Evolutionary conservation across 1,140 invertebrate genomes (phyloP), one percentile per base, ranked within the genome.

Genomic region (Eueides isabella): DNA sequence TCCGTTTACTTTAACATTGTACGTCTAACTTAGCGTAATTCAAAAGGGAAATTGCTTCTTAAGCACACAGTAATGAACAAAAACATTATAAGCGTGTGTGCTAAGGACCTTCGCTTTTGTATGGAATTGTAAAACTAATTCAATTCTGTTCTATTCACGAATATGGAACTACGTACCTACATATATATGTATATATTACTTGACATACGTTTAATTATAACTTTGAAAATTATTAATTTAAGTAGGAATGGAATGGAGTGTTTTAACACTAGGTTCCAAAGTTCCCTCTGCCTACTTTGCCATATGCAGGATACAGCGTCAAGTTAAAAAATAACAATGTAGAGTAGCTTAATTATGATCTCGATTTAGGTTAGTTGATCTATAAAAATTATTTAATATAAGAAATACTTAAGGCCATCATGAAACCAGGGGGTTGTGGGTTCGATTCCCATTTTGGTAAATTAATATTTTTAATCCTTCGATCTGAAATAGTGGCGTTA

Each of bases 21-120:
- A 55, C 9, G 48, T 55, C 9, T 14, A 26, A 55, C 48, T 55
- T 55, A 26, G 23, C 48, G 19, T 55, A 55, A 55, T 55, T 55
- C 48, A 55, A 55, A n/a, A 55, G 48, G 48, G 19, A 55, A 26
- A 55, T 55, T 55, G 48, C 19, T 55, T 26, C 48, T 55, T 55
- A 55, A 55, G 23, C 9, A 55, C 23, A 55, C 19, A 23, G 19
- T 55, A 23, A 55, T 23, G 48, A 55, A 26, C 48, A 55, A 55
- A 55, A 55, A 55, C 48, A 26, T 55, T 55, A 26, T 23, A 55
- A 48, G n/a, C 41, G 41, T 48, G 41, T 48, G 41, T 48, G 19
- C 41, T 16, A 19, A 48, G 41, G 41, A 48, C 41, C 41, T 48
- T 19, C 6, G 5, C 41, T n/a, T 19, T 48, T 48, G 41, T 55